A percentile compares a stretch with the other conserved stretches of the same genome.
Conservation (phyloP, 2,888 invertebrate species). For the Onchidella celtica region DNA sequence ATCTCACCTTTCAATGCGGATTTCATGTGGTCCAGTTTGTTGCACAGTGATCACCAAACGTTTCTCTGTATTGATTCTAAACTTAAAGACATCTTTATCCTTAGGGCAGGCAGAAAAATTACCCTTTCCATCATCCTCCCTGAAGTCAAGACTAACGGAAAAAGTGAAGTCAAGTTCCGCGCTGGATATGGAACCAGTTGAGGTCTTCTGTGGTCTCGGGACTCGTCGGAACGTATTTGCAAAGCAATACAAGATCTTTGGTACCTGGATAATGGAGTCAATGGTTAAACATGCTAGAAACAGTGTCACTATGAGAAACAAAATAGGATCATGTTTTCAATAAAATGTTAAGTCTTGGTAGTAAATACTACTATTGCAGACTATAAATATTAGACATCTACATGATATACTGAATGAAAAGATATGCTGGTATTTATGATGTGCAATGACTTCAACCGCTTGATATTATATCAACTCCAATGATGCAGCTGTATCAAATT, state of each 20-base stretch:
- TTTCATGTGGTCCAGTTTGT: slow-evolving; percentile 81
- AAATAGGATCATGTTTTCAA: too few species aligned
- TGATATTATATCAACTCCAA: too few species aligned
- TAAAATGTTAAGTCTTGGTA: too few species aligned
- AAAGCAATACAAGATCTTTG: slow-evolving; percentile 87
- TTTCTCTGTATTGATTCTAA: slow-evolving; percentile 91
- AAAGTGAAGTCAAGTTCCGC: slow-evolving; percentile 87
- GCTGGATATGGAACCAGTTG: slow-evolving; percentile 14
- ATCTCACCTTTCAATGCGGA: slow-evolving; percentile 89
- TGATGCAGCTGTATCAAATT: too few species aligned
- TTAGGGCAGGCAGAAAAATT: slow-evolving; percentile 89
- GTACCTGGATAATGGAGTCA: slow-evolving; percentile 80
- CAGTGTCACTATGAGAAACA: too few species aligned
- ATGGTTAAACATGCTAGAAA: neutral
- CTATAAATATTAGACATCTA: too few species aligned
- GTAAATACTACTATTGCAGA: too few species aligned
- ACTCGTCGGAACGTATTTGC: slow-evolving; percentile 95
- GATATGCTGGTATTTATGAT: too few species aligned
- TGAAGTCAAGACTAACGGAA: slow-evolving; percentile 95
- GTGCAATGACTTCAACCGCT: too few species aligned
- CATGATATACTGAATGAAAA: too few species aligned
- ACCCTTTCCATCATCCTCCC: slow-evolving; percentile 79
- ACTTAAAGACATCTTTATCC: slow-evolving; percentile 82
- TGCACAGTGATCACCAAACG: slow-evolving; percentile 91
- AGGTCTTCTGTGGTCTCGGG: slow-evolving; percentile 81